Evolutionary conservation across 2,113 vertebrate genomes (phyloP).

Genomic region (Phyllopteryx taeniolatus): DNA sequence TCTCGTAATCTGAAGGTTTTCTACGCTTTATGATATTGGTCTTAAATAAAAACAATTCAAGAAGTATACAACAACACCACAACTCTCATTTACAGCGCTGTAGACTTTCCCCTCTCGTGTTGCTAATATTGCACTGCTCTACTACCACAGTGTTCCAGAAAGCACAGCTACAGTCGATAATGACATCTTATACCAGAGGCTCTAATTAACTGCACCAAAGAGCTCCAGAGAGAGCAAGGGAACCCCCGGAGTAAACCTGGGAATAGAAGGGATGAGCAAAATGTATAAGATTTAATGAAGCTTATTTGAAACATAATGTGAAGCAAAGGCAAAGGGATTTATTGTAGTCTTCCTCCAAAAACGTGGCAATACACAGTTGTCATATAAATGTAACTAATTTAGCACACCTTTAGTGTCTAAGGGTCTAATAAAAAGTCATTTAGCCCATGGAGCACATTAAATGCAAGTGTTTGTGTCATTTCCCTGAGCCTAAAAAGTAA

Average conservation of each 20-base stretch:
- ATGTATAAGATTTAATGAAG: slow-evolving; percentile 26
- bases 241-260: slow-evolving; percentile 12
- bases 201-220: slow-evolving; percentile 66
- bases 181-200: slow-evolving; percentile 66
- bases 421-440: background rate
- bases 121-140: slow-evolving; percentile 34
- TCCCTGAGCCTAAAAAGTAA: background rate
- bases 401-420: background rate
- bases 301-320: background rate
- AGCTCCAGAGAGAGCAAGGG: slow-evolving; percentile 41
- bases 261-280: slow-evolving; percentile 26
- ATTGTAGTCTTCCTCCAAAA: background rate
- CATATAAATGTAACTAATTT: background rate
- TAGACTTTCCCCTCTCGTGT: background rate
- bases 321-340: background rate
- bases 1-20: background rate
- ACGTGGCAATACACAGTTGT: background rate
- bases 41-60: background rate
- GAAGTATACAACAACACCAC: background rate
- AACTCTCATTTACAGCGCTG: too few relatives aligned
- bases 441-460: background rate
- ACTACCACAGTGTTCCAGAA: slow-evolving; percentile 57
- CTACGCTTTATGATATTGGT: too few relatives aligned
- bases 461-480: background rate
- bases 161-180: slow-evolving; percentile 52